These are phyloP conservation scores for Botrylloides violaceus DNA, from an alignment of 23 tunicate species.

Conservation along the genomic window DNA sequence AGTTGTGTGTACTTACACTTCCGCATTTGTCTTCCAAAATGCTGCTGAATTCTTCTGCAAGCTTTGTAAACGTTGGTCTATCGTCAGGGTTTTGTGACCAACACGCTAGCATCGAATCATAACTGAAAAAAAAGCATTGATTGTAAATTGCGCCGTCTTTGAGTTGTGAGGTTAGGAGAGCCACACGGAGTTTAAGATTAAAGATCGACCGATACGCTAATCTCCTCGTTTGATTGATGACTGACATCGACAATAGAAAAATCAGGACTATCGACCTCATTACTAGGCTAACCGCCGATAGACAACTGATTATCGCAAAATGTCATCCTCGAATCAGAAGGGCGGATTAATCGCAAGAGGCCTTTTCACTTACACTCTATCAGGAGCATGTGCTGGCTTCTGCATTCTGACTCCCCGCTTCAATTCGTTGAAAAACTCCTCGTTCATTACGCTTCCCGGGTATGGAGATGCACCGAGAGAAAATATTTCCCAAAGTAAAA, in stretches of 20 bases:
- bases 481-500: constrained; percentile 90
- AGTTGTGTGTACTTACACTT: constrained; percentile 35
- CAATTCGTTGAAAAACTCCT: constrained; percentile 69
- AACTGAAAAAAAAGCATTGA: constrained; percentile 26
- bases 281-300: no score
- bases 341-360: background rate
- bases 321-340: no score
- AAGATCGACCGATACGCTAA: no score
- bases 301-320: no score
- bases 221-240: no score
- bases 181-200: no score
- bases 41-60: constrained; percentile 73
- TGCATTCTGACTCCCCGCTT: constrained; percentile 71
- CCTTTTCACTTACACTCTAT: constrained; percentile 57
- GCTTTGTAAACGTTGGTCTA: constrained; percentile 71
- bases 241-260: no score
- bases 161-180: no score
- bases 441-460: constrained; percentile 76
- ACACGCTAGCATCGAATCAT: constrained; percentile 76
- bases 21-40: constrained; percentile 67
- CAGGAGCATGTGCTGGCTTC: constrained; percentile 67
- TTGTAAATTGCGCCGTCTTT: background rate
- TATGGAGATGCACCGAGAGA: constrained; percentile 82
- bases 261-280: no score
- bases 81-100: constrained; percentile 74